These are phyloP conservation scores for Myripristis murdjan DNA, from an alignment of 2,797 vertebrate species.

Conservation along the genomic window DNA sequence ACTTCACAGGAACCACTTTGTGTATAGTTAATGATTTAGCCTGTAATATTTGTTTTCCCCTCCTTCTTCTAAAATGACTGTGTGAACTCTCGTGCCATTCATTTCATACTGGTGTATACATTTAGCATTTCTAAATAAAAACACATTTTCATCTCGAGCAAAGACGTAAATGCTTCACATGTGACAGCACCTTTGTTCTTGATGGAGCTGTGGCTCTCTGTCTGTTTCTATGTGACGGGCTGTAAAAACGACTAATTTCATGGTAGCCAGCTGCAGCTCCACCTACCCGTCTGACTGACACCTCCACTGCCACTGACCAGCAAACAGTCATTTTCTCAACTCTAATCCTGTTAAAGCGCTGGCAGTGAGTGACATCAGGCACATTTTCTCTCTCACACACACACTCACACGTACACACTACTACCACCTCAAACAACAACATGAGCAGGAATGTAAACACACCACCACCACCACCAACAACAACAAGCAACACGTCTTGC, in stretches of 20 bases:
- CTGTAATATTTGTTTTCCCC: background rate
- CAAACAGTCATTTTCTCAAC: background rate
- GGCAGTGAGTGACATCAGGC: background rate
- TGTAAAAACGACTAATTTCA: no score
- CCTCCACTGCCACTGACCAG: background rate
- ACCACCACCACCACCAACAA: background rate
- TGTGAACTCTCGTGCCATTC: background rate
- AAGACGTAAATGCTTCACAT: background rate
- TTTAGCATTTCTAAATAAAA: background rate
- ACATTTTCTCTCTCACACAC: background rate
- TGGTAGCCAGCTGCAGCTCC: no score
- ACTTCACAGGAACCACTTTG: background rate
- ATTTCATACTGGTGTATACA: background rate
- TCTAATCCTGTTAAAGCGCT: slow-evolving; percentile 10
- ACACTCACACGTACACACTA: background rate
- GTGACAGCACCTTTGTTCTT: background rate
- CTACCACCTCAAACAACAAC: background rate
- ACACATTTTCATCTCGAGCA: background rate
- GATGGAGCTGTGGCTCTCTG: background rate
- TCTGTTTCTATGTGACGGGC: background rate
- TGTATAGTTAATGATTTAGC: background rate
- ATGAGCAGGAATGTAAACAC: no score
- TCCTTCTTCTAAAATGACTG: background rate
- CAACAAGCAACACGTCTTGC: background rate
- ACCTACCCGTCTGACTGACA: no score